phyloP scores from a whole-genome alignment of 2,888 invertebrate genomes.

The Lamellibrachia satsuma region DNA sequence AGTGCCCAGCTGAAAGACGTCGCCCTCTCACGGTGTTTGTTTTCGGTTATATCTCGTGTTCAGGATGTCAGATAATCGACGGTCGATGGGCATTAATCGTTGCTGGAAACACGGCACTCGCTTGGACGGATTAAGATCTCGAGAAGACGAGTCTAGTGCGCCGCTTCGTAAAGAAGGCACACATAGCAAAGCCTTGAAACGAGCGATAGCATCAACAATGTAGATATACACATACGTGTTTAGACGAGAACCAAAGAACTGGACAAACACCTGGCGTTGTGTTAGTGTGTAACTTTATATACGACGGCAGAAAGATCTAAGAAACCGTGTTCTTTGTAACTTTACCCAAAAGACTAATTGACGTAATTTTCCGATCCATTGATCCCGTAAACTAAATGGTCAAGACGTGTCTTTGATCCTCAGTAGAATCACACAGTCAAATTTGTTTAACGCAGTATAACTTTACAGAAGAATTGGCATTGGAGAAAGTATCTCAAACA shows the following conservation, averaged over 20 bases:
- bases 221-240: neutral
- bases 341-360: neutral
- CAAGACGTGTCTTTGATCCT: neutral
- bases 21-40: neutral
- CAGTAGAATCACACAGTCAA: neutral
- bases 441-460: neutral
- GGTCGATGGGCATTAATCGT: conserved; percentile 10
- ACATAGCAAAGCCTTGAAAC: neutral
- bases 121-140: neutral
- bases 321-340: neutral
- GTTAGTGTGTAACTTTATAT: neutral
- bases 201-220: neutral
- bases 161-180: neutral
- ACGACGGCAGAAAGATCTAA: neutral
- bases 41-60: conserved; percentile 17
- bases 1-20: neutral
- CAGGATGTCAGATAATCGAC: conserved; percentile 4
- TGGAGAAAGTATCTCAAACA: neutral
- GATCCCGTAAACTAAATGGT: neutral
- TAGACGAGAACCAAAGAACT: neutral
- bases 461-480: neutral
- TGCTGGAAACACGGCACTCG: neutral
- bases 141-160: neutral
- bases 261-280: neutral
- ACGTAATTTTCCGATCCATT: conserved; percentile 4